Percentiles rank a stretch among this genome's conserved stretches.
phyloP scores from a whole-genome alignment of 2,113 vertebrate species.

The Dicerorhinus sumatrensis region DNA sequence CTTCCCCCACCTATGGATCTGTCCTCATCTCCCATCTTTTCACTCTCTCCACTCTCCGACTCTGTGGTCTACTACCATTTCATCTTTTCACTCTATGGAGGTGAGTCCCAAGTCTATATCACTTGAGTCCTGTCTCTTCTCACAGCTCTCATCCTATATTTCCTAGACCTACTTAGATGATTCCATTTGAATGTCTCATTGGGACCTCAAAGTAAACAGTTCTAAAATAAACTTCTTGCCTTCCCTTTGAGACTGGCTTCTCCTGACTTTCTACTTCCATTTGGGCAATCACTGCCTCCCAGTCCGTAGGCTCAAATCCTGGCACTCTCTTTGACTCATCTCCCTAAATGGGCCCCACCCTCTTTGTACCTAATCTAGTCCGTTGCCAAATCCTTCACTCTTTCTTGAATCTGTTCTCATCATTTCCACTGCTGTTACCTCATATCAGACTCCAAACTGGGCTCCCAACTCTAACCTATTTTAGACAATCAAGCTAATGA shows the following conservation, averaged over 20 bases:
- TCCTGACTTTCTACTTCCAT: conserved; percentile 52
- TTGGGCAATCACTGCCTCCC: background rate
- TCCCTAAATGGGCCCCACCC: conserved; percentile 15
- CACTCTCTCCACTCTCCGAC: background rate
- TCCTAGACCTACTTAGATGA: background rate
- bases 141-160: background rate
- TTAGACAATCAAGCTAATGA: conserved; percentile 33
- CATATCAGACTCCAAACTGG: background rate
- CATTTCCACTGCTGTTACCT: conserved; percentile 2
- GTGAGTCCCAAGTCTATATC: background rate
- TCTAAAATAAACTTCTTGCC: background rate
- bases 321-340: conserved; percentile 26
- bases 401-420: conserved; percentile 33
- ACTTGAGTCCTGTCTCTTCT: conserved; percentile 27
- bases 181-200: conserved; percentile 35
- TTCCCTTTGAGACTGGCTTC: conserved; percentile 6
- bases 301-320: background rate
- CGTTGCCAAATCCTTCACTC: conserved; percentile 25
- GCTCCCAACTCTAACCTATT: conserved; percentile 14
- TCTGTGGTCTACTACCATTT: background rate
- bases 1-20: background rate
- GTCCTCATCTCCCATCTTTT: background rate
- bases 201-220: conserved; percentile 44
- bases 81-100: background rate
- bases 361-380: background rate